Evolutionary conservation across 2,113 vertebrate genomes (phyloP), one percentile per base, ranked within the genome.

Genomic region (Cairina moschata): DNA sequence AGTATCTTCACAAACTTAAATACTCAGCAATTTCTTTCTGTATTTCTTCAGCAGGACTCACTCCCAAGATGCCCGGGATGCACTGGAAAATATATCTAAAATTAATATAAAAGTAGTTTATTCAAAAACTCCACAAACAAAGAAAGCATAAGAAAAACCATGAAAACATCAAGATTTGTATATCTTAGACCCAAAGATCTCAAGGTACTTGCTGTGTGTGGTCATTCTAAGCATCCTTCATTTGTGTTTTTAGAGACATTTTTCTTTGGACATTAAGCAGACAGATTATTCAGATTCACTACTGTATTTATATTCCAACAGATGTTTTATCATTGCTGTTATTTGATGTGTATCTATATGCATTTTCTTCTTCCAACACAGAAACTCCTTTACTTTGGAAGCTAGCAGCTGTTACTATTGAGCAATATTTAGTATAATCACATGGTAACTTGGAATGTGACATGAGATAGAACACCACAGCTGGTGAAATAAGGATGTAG

Each of bases 381-480:
- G 21, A 69, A 76, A 69, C 29, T 87, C 63, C 38, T 75, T 7
- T 65, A 62, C 9, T 85, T 93, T n/a, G 50, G 48, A 91, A 38
- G 29, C 86, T 89, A 84, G 56, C 21, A 32, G 17, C 77, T 78
- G 40, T 13, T 81, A 26, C 56, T 65, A 11, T 20, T 67, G 73
- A 81, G 90, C 76, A 91, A 76, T 82, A 75, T 81, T 81, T 63
- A 74, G 28, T 73, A 85, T 71, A 44, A 81, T 87, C 38, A 88
- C 23, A 1, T 65, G 32, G 67, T 48, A 81, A 11, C 52, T 88
- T 91, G 63, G 62, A 36, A 69, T 10, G 76, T 44, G 28, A 56
- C 7, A 0, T 48, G 54, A 92, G 25, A 54, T 17, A 65, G 62
- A 91, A 91, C 44, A 11, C 28, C 17, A 21, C 31, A 55, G 55